Evolutionary conservation across 2,797 vertebrate species (phyloP).

Genomic region (Brachyrhaphis roseni): DNA sequence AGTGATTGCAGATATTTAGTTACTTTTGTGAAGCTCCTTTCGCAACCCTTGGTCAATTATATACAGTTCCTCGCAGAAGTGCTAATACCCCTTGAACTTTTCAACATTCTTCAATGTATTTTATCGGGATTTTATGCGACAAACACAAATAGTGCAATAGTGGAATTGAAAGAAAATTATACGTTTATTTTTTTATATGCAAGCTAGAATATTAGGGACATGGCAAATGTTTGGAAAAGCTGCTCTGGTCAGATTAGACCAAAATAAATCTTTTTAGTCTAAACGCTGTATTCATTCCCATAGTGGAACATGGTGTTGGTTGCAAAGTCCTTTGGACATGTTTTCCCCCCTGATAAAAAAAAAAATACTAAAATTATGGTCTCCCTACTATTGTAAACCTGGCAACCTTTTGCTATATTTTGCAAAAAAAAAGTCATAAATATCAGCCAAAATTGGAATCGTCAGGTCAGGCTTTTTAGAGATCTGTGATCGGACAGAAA

Average conservation of each 20-base stretch:
- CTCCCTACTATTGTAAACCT: no score
- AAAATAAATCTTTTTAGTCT: not conserved
- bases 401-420: no score
- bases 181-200: not conserved
- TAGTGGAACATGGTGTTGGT: not conserved
- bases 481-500: no score
- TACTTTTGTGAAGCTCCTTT: conserved; percentile 30
- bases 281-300: not conserved
- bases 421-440: no score
- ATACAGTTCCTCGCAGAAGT: not conserved
- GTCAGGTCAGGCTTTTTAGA: no score
- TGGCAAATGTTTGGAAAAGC: not conserved
- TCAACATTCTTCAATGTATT: not conserved
- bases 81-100: not conserved
- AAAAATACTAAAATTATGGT: not conserved
- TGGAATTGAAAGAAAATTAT: not conserved
- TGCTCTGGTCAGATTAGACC: not conserved
- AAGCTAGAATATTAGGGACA: not conserved
- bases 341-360: not conserved
- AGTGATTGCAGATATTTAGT: conserved; percentile 42
- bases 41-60: not conserved
- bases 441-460: no score
- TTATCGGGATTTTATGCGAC: not conserved
- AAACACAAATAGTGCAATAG: not conserved
- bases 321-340: not conserved